Conservation (phyloP, 92 coral and sea anemone species). For the Epizoanthus rinbou region DNA sequence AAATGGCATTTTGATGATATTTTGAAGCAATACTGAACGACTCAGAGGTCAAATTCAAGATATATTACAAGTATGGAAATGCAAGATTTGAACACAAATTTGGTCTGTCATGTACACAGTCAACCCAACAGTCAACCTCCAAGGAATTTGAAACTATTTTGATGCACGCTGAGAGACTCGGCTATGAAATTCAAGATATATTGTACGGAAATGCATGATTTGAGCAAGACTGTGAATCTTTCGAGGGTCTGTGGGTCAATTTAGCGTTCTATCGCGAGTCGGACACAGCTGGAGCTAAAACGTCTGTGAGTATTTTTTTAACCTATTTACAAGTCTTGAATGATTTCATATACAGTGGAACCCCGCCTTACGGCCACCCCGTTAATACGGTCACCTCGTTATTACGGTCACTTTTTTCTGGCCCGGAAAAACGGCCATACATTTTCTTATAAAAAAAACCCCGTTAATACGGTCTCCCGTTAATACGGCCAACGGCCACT, state of each 20-base stretch:
- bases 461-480: no score
- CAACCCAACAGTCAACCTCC: conserved; percentile 21
- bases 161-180: conserved; percentile 10
- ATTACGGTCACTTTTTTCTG: no score
- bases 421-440: no score
- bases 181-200: conserved; percentile 23
- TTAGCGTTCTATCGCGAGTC: conserved; percentile 35
- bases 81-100: conserved; percentile 20
- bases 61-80: conserved; percentile 14
- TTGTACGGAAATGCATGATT: conserved; percentile 15
- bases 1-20: conserved; percentile 32
- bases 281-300: conserved; percentile 35
- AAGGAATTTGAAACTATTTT: not conserved
- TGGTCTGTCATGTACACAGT: no score
- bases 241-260: conserved; percentile 15
- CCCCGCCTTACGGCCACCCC: no score
- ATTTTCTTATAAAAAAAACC: no score
- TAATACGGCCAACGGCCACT: no score
- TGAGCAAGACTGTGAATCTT: not conserved
- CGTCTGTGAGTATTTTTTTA: conserved; percentile 35
- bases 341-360: conserved; percentile 27
- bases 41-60: conserved; percentile 27
- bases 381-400: no score
- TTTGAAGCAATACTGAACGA: conserved; percentile 27
- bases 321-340: conserved; percentile 36